A percentile compares a stretch with the other conserved stretches of the same genome.
Conservation (phyloP, 2,113 vertebrate genomes). For the Hepsetus odoe region DNA sequence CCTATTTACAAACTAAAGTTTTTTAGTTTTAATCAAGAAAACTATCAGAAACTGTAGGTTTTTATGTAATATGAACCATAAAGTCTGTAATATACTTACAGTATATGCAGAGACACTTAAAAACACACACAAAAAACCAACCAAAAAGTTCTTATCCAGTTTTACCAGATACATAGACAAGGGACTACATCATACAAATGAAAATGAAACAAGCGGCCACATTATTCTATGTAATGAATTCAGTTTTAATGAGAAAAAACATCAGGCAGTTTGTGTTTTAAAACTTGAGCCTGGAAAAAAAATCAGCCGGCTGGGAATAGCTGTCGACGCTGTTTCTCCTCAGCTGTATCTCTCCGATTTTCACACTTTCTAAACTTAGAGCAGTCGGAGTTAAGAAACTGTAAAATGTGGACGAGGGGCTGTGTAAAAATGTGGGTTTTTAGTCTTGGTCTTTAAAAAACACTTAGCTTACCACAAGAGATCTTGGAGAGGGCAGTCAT, state of each 20-base stretch:
- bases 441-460: constrained; percentile 34
- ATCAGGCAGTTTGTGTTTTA: constrained; percentile 43
- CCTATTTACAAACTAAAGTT: neutral
- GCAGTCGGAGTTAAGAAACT: constrained; percentile 1
- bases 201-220: neutral
- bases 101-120: too few relatives aligned
- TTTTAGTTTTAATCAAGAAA: neutral
- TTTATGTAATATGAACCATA: too few relatives aligned
- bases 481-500: neutral
- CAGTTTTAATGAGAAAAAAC: constrained; percentile 50
- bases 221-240: constrained; percentile 22
- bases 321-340: constrained; percentile 35
- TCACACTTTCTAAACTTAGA: constrained; percentile 58
- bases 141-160: too few relatives aligned
- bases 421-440: constrained; percentile 25
- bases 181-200: too few relatives aligned
- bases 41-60: neutral
- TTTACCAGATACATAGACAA: too few relatives aligned
- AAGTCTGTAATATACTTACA: too few relatives aligned
- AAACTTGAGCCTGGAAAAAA: constrained; percentile 32
- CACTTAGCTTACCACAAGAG: constrained; percentile 15
- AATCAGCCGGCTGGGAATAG: constrained; percentile 28
- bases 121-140: too few relatives aligned
- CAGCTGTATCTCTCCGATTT: constrained; percentile 46
- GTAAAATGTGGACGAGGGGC: constrained; percentile 4